Percentiles rank a stretch among this genome's conserved stretches.
Evolutionary conservation across 2,113 vertebrate genomes (phyloP).

Genomic region (Zosterops borbonicus): DNA sequence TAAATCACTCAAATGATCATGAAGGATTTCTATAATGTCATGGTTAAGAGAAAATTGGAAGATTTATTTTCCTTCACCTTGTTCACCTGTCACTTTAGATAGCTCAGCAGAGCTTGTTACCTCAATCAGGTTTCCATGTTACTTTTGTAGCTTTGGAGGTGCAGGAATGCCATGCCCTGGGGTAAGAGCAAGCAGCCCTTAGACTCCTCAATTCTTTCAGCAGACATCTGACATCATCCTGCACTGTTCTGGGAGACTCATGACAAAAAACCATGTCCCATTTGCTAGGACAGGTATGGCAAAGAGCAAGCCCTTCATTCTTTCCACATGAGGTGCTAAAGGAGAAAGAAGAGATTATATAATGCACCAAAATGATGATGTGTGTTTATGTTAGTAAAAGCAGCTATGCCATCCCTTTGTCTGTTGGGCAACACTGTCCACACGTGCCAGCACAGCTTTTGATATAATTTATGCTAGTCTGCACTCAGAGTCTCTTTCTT

Average conservation of each 20-base stretch:
- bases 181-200: neutral
- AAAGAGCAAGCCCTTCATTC: neutral
- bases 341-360: neutral
- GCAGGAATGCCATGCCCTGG: neutral
- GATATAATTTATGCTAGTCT: neutral
- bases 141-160: neutral
- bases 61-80: neutral
- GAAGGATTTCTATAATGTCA: neutral
- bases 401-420: neutral
- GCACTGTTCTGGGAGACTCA: neutral
- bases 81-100: neutral
- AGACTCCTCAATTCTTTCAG: neutral
- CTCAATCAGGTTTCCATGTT: neutral
- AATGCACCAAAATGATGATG: neutral
- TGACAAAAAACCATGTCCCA: neutral
- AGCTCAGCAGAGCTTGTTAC: neutral
- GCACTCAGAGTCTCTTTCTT: neutral
- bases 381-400: neutral
- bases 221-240: neutral
- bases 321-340: neutral
- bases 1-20: neutral
- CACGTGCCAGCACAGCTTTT: neutral
- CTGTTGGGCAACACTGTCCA: neutral
- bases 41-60: neutral
- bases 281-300: neutral